These are phyloP conservation scores for Pollimyrus isidori DNA, from an alignment of 2,113 vertebrate genomes.

Conservation along the genomic window DNA sequence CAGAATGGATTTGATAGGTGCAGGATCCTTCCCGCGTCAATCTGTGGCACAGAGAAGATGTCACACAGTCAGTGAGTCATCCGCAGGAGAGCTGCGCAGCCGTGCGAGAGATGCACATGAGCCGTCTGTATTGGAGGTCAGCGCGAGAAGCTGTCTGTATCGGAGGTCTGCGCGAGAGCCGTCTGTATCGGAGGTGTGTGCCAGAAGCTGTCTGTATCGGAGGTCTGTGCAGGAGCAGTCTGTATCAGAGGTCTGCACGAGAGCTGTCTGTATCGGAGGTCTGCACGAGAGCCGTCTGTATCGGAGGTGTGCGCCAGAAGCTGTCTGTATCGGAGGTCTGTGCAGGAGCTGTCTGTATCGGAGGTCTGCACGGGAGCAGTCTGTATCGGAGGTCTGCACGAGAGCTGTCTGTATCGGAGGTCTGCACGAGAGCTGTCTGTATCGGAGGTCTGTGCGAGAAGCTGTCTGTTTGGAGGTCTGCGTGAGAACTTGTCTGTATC, in stretches of 20 bases:
- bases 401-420: neutral
- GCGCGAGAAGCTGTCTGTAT: neutral
- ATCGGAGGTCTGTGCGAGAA: neutral
- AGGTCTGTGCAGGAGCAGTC: neutral
- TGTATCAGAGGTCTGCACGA: neutral
- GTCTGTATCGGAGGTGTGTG: neutral
- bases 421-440: neutral
- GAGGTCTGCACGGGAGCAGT: neutral
- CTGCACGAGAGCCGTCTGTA: neutral
- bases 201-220: neutral
- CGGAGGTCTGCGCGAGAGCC: neutral
- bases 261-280: neutral
- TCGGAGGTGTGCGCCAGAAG: neutral
- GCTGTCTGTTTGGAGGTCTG: neutral
- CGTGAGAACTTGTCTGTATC: neutral
- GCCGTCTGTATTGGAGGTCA: neutral
- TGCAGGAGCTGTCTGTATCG: neutral
- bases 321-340: neutral
- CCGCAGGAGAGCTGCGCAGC: neutral
- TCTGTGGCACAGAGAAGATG: neutral
- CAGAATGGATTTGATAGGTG: neutral
- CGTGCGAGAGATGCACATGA: neutral
- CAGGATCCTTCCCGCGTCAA: neutral
- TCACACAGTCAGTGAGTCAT: neutral
- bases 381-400: neutral